Evolutionary conservation across 2,888 invertebrate genomes (phyloP).

Genomic region (Orthosia gracilis): DNA sequence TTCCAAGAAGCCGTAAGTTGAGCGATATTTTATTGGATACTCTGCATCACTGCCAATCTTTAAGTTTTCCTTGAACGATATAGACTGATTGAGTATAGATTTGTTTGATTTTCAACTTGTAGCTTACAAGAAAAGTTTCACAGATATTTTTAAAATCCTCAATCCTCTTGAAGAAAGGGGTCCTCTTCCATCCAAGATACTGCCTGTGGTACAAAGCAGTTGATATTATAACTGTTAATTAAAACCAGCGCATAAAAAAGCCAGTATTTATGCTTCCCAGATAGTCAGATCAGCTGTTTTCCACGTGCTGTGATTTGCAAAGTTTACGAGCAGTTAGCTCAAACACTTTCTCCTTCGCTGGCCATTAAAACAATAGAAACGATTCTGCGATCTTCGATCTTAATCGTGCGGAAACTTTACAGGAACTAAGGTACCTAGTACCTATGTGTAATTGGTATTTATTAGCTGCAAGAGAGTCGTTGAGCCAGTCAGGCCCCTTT

Average conservation of each 20-base stretch:
- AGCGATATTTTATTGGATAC: slow-evolving; percentile 53
- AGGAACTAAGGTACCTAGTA: slow-evolving; percentile 60
- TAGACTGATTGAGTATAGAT: not conserved
- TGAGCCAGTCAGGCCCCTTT: slow-evolving; percentile 76
- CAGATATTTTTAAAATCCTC: no score
- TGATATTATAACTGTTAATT: not conserved
- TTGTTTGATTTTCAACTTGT: not conserved
- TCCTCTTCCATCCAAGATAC: no score
- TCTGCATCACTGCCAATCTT: slow-evolving; percentile 30
- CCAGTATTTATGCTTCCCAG: not conserved
- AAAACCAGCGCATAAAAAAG: not conserved
- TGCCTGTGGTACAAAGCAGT: not conserved
- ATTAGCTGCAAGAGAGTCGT: slow-evolving; percentile 72
- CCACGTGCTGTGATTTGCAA: slow-evolving; percentile 26
- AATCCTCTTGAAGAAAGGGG: not conserved
- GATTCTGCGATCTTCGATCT: slow-evolving; percentile 30
- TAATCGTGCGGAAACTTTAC: slow-evolving; percentile 44
- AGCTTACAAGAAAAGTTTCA: not conserved
- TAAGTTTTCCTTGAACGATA: slow-evolving; percentile 29
- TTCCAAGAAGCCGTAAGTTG: slow-evolving; percentile 63
- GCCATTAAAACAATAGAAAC: slow-evolving; percentile 47
- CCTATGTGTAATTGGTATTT: slow-evolving; percentile 71
- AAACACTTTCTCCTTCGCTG: slow-evolving; percentile 51
- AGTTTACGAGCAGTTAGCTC: slow-evolving; percentile 29
- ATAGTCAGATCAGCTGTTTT: slow-evolving; percentile 10